These are phyloP conservation scores for Drosophila emarginata DNA, from an alignment of 2,888 invertebrate genomes.

Conservation along the genomic window DNA sequence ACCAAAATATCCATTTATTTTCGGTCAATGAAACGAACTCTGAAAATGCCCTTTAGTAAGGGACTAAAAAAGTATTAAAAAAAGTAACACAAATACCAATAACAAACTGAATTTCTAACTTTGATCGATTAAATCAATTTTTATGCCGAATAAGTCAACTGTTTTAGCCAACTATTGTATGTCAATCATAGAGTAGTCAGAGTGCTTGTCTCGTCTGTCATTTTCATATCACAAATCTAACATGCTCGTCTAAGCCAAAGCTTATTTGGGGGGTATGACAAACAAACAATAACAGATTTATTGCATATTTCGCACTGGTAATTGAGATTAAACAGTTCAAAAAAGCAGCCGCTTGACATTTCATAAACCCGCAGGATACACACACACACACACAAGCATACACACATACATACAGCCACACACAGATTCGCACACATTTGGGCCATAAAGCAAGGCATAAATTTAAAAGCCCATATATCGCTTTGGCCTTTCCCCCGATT, in stretches of 20 bases:
- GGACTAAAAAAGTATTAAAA: too few species aligned
- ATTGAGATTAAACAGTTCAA: conserved; percentile 79
- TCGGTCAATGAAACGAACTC: too few species aligned
- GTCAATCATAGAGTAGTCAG: not conserved
- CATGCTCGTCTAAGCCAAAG: conserved; percentile 22
- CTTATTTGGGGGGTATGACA: conserved; percentile 26
- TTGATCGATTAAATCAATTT: too few species aligned
- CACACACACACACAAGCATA: conserved; percentile 3
- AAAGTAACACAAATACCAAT: not conserved
- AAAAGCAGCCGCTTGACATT: conserved; percentile 72
- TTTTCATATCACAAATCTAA: not conserved
- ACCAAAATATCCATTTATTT: too few species aligned
- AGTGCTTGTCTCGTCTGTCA: conserved; percentile 7
- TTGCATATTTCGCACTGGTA: conserved; percentile 75
- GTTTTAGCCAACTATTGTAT: not conserved
- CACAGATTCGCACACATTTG: not conserved
- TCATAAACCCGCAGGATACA: conserved; percentile 58
- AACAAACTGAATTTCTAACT: not conserved
- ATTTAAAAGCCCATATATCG: conserved; percentile 67
- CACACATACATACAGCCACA: not conserved
- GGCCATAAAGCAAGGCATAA: conserved; percentile 58
- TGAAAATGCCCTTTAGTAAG: not conserved
- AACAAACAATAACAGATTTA: conserved; percentile 77
- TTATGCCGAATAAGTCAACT: not conserved
- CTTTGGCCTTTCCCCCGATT: conserved; percentile 32